Percentiles rank a stretch among this genome's conserved stretches.
Conservation (phyloP, 2,888 invertebrate species). For the Busseola fusca region DNA sequence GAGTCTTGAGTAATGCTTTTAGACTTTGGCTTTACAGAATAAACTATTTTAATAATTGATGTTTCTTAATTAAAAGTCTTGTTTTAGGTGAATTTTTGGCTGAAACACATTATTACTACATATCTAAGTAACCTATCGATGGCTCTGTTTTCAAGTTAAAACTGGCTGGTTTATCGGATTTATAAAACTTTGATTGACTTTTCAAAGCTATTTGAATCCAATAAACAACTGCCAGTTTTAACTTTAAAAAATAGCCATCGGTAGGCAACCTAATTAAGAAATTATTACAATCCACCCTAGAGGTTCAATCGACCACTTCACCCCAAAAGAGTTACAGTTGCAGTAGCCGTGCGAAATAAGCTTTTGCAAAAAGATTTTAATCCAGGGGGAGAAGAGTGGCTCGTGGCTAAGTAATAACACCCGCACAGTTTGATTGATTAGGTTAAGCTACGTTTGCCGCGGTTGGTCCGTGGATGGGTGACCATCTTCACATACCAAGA, state of each 20-base stretch:
- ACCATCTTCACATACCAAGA: no score
- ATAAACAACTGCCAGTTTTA: background rate
- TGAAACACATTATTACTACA: background rate
- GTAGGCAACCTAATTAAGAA: background rate
- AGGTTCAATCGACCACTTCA: background rate
- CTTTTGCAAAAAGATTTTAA: slow-evolving; percentile 18
- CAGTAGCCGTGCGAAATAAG: background rate
- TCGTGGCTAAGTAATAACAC: no score
- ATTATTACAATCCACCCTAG: slow-evolving; percentile 8
- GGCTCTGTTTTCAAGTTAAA: no score
- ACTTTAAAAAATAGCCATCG: background rate
- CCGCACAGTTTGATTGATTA: no score
- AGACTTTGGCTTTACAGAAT: background rate
- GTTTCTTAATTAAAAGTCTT: background rate
- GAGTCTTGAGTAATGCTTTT: no score
- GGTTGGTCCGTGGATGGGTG: no score
- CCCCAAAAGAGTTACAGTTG: background rate
- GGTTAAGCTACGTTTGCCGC: no score
- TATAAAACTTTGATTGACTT: no score
- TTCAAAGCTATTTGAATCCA: background rate
- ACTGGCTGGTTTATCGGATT: no score
- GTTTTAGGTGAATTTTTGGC: background rate
- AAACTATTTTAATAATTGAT: background rate
- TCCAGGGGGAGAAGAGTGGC: no score
- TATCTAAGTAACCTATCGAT: no score